Conservation (phyloP, 2,113 vertebrate genomes). For the Myotis lucifugus region DNA sequence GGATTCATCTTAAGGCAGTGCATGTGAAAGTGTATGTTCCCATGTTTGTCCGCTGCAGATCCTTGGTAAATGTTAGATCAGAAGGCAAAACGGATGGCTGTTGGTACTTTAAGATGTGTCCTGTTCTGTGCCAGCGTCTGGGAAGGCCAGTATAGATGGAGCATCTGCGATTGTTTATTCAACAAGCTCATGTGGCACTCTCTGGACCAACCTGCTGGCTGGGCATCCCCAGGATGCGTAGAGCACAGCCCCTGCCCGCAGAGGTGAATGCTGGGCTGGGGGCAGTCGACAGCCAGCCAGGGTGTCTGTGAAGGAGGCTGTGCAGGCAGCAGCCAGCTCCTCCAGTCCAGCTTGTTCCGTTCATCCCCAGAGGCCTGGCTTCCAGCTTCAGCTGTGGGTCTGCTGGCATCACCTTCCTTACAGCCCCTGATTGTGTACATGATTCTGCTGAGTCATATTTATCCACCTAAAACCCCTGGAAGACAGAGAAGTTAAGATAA, state of each 20-base stretch:
- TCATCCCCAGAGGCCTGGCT: not conserved
- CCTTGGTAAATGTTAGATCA: conserved; percentile 2
- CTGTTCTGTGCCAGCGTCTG: not conserved
- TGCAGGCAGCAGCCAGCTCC: not conserved
- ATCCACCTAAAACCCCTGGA: conserved; percentile 66
- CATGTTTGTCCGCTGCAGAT: not conserved
- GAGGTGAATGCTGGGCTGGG: not conserved
- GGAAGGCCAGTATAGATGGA: not conserved
- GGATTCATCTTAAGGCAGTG: not conserved
- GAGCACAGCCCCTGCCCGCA: not conserved
- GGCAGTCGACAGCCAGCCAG: not conserved
- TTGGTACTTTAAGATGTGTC: not conserved
- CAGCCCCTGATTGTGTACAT: conserved; percentile 22
- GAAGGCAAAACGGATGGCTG: not conserved
- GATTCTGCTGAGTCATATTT: conserved; percentile 71
- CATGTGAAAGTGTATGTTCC: not conserved
- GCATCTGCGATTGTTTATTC: not conserved
- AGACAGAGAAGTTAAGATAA: conserved; percentile 68
- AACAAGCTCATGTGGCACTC: not conserved
- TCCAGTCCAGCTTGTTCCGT: not conserved
- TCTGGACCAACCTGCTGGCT: not conserved
- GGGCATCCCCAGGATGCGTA: not conserved
- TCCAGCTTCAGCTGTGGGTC: not conserved
- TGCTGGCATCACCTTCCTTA: not conserved
- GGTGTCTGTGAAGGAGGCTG: not conserved